A percentile compares a stretch with the other conserved stretches of the same genome.
Evolutionary conservation across 2,797 vertebrate genomes (phyloP).

Genomic region (Phrynocephalus forsythii): DNA sequence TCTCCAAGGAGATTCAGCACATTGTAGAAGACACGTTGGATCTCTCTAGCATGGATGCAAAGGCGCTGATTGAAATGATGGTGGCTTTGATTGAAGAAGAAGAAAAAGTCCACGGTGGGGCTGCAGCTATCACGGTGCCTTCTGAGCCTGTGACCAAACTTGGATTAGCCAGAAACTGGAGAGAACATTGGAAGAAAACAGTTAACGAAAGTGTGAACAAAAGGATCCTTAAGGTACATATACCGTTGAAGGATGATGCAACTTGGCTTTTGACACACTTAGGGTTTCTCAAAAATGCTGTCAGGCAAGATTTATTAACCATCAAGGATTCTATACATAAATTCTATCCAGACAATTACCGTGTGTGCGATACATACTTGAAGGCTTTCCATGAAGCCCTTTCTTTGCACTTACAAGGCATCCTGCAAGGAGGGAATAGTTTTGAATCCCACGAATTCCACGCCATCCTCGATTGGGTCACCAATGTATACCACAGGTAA

Average conservation of each 20-base stretch:
- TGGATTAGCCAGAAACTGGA: slow-evolving; percentile 79
- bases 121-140: background rate
- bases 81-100: slow-evolving; percentile 84
- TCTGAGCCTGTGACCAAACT: slow-evolving; percentile 66
- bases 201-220: slow-evolving; percentile 76
- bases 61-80: slow-evolving; percentile 70
- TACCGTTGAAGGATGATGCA: slow-evolving; percentile 55
- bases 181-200: slow-evolving; percentile 82
- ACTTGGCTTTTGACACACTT: slow-evolving; percentile 83
- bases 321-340: slow-evolving; percentile 81
- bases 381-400: slow-evolving; percentile 82
- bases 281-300: slow-evolving; percentile 77
- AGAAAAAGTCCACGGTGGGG: slow-evolving; percentile 75
- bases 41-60: slow-evolving; percentile 68
- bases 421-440: slow-evolving; percentile 61
- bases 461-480: slow-evolving; percentile 86
- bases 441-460: slow-evolving; percentile 79
- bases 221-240: slow-evolving; percentile 72
- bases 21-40: slow-evolving; percentile 83
- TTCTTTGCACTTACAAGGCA: slow-evolving; percentile 80
- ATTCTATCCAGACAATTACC: slow-evolving; percentile 86
- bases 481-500: slow-evolving; percentile 87
- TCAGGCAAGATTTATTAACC: slow-evolving; percentile 81
- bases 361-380: slow-evolving; percentile 85
- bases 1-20: slow-evolving; percentile 73